A percentile compares a stretch with the other conserved stretches of the same genome.
Evolutionary conservation across 2,797 vertebrate genomes (phyloP).

Genomic region (Eurystomus glaucurus): DNA sequence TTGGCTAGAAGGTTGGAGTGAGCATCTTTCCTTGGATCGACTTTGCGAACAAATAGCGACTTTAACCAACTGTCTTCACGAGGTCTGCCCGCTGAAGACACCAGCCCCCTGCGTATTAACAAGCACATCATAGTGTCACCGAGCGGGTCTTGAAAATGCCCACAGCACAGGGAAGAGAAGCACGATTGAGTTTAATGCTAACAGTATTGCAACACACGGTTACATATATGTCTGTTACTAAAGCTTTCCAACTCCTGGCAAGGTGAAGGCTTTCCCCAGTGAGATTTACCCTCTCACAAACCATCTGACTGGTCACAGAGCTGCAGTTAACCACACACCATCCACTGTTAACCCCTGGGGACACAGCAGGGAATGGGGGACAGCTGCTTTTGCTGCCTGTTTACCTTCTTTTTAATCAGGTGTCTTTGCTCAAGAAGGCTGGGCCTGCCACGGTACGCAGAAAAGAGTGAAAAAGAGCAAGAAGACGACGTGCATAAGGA

Average conservation of each 20-base stretch:
- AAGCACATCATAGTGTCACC: not conserved
- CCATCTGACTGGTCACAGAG: not conserved
- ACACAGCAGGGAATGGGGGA: not conserved
- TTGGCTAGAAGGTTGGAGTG: conserved; percentile 96
- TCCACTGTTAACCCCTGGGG: not conserved
- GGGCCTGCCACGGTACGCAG: not conserved
- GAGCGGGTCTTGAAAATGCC: not conserved
- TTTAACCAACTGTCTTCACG: conserved; percentile 96
- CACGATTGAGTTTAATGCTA: not conserved
- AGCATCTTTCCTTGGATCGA: conserved; percentile 96
- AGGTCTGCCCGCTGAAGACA: conserved; percentile 82
- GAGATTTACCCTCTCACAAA: not conserved
- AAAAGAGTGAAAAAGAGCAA: conserved; percentile 19
- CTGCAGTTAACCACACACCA: not conserved
- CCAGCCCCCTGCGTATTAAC: conserved; percentile 82
- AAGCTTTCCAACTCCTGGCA: not conserved
- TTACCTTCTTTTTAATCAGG: not conserved
- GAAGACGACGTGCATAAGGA: not conserved
- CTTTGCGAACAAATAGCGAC: conserved; percentile 96
- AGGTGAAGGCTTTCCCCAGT: not conserved
- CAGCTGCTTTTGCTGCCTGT: not conserved
- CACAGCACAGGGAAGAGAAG: not conserved
- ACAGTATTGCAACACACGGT: not conserved
- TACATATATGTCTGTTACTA: fast-evolving
- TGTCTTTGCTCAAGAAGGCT: not conserved